Base-by-base conservation (phyloP, 2,797 vertebrate genomes). In the Pantherophis vulpinus region DNA sequence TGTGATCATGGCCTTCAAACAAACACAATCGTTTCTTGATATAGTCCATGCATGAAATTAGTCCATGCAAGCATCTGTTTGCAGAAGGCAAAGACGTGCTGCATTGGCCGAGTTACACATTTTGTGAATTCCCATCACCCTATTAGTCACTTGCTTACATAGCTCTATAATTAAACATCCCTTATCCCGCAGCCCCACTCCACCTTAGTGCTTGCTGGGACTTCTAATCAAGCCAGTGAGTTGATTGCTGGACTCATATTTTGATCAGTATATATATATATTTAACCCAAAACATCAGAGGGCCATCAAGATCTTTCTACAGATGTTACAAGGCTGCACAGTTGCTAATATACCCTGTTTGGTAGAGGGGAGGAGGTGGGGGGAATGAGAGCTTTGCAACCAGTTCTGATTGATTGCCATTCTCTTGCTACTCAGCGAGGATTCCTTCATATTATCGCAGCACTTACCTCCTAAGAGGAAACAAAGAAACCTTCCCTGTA, bases 361-460 rank as follows among this genome's bases (percentile, higher is more conserved):
- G 51, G 27, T 8, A n/a, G 66, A 79, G 66, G 89, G 59, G 61
- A 87, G 89, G 60, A 42, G n/a, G 63, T 51, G 51, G 55, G 59
- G 59, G 59, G 89, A 66, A 29, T 87, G 20, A 55, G 56, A 56
- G 93, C 90, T 94, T 70, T 92, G 51, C 94, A 93, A 56, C 87
- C 92, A 79, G 10, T 92, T 60, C 37, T 94, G 92, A 90, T 74
- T 95, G 56, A n/a, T 37, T 86, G 56, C n/a, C 92, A 70, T 93
- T 93, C 93, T 56, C 92, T 94, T 61, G 18, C 87, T 88, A 58
- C 18, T 59, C 60, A 89, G 90, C 25, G 87, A 95, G 93, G 32
- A 11, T 93, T 91, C 11, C 92, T 70, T 88, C 91, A 56, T 94
- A 92, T 93, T 91, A 94, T 89, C 92, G 91, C 91, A 91, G 96